Conservation (phyloP, 2,113 vertebrate species). For the Nibea albiflora region DNA sequence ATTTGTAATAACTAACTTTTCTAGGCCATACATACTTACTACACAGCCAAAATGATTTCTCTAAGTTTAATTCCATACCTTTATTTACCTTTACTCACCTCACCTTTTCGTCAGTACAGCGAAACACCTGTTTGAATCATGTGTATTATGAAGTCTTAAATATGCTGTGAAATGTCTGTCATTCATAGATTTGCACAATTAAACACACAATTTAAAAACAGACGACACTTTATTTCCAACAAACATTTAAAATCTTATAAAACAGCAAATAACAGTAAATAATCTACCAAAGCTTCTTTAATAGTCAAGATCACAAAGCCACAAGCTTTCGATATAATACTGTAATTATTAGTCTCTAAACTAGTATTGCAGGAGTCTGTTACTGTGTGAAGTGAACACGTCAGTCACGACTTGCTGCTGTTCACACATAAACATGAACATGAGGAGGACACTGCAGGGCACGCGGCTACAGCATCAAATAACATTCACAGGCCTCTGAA, state of each 20-base stretch:
- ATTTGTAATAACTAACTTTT: no score
- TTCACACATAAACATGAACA: conserved; percentile 34
- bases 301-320: conserved; percentile 66
- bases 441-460: conserved; percentile 38
- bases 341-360: conserved; percentile 62
- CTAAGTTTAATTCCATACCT: no score
- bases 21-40: no score
- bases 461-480: conserved; percentile 30
- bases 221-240: conserved; percentile 75
- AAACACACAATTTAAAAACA: conserved; percentile 64
- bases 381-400: conserved; percentile 29
- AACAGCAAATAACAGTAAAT: conserved; percentile 71
- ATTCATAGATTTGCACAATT: background rate
- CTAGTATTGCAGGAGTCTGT: conserved; percentile 66
- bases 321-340: conserved; percentile 68
- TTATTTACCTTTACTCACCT: background rate
- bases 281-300: conserved; percentile 67
- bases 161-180: background rate
- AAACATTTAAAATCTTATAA: conserved; percentile 72
- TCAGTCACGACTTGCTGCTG: conserved; percentile 17
- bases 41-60: no score
- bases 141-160: background rate
- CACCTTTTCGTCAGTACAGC: background rate
- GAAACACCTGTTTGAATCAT: background rate
- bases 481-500: conserved; percentile 61